Conservation (phyloP, 2,797 vertebrate genomes). For the Rhinogobio ventralis region DNA sequence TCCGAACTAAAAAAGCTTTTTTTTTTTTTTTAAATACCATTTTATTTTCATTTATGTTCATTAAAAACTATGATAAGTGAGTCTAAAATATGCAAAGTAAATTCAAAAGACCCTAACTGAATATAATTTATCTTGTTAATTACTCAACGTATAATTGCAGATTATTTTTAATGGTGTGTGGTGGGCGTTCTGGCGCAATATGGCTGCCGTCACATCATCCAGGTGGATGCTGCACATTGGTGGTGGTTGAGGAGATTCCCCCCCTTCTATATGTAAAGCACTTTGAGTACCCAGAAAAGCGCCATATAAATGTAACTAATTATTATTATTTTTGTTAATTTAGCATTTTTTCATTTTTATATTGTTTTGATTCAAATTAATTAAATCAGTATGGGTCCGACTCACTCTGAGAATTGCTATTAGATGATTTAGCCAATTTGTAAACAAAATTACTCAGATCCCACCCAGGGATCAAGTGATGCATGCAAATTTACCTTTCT, state of each 20-base stretch:
- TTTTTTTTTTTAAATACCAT: neutral
- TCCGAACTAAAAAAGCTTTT: neutral
- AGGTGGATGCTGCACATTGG: too few relatives aligned
- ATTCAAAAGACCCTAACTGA: constrained; percentile 1
- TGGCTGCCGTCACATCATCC: too few relatives aligned
- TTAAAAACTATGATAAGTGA: neutral
- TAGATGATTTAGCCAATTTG: constrained; percentile 74
- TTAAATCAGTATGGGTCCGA: constrained; percentile 64
- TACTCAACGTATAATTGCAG: neutral
- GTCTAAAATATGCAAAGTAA: constrained; percentile 14
- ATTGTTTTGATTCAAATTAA: constrained; percentile 65
- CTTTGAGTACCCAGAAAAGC: too few relatives aligned
- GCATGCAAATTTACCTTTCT: constrained; percentile 73
- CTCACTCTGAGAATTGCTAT: constrained; percentile 69
- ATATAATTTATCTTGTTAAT: constrained; percentile 3
- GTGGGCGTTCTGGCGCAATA: too few relatives aligned
- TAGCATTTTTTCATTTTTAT: constrained; percentile 65
- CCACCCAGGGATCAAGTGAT: constrained; percentile 51
- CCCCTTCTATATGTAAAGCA: too few relatives aligned
- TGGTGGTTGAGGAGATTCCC: too few relatives aligned
- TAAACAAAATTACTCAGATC: constrained; percentile 75
- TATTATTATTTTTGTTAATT: too few relatives aligned
- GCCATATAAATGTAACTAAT: too few relatives aligned
- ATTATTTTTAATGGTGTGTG: too few relatives aligned
- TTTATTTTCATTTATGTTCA: too few relatives aligned